Evolutionary conservation across 2,888 invertebrate genomes (phyloP), one percentile per base, ranked within the genome.

Genomic region (Nasonia oneida): DNA sequence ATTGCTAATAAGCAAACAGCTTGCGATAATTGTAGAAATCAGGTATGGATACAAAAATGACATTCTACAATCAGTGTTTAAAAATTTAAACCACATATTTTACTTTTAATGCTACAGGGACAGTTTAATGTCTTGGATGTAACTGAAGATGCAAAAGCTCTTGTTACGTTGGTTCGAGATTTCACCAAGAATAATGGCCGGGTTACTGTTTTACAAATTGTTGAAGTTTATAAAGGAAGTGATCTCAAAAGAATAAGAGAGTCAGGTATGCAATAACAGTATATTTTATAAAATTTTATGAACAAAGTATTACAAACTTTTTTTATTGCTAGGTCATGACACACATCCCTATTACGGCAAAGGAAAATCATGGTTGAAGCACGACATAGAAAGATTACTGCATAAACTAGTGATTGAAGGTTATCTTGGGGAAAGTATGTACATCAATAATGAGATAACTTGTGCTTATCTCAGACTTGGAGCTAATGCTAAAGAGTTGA

Each of bases 1-100:
- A 94, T 95, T 18, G 92, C 94, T 37, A 95, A 96, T 89, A 94
- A 94, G 18, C 92, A 92, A 57, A 96, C 97, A 0, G 95, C 97
- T 0, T 99, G 99, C 93, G 99, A 99, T 93, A 98, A 98, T 94
- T 99, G 99, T 91, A 94, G 95, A 81, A 95, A 95, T 83, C 95
- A 95, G 90, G 95, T 96, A 57, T 15, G 12, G 3, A 64, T 39
- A 10, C n/a, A 6, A 73, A 18, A 81, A 37, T 29, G 29, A 37
- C 12, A 70, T 57, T 39, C 6, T 39, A 23, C 23, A 67, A 18
- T 15, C n/a, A 57, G 8, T 37, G 33, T 0, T 76, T n/a, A 61
- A 3, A 61, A 61, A 3, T 76, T 18, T 12, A 47, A 50, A 42
- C 23, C 39, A 39, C 78, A 18, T 71, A 29, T 37, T 78, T 73